A percentile compares a stretch with the other conserved stretches of the same genome.
Evolutionary conservation across 2,888 invertebrate species (phyloP).

Genomic region (Drosophila pegasa): DNA sequence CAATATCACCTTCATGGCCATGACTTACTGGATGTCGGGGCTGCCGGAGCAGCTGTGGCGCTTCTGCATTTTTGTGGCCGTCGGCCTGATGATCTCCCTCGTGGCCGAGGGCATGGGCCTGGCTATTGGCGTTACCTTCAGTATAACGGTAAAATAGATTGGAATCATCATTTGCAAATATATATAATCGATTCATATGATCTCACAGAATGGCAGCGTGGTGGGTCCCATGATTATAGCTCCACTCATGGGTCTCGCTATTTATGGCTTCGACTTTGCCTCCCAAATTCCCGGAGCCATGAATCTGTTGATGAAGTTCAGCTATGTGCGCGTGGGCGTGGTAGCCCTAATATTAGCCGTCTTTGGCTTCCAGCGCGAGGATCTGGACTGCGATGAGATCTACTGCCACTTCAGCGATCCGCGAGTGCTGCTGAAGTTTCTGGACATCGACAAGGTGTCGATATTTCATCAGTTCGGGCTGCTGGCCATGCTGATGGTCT

Average conservation of each 20-base stretch:
- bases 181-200: neutral
- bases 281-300: slow-evolving; percentile 87
- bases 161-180: no score
- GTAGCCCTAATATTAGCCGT: slow-evolving; percentile 88
- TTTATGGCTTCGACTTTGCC: slow-evolving; percentile 90
- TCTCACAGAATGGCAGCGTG: slow-evolving; percentile 88
- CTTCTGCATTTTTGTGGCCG: slow-evolving; percentile 88
- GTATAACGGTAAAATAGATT: slow-evolving; percentile 86
- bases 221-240: slow-evolving; percentile 89
- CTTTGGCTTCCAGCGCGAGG: slow-evolving; percentile 87
- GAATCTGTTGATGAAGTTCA: slow-evolving; percentile 88
- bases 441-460: slow-evolving; percentile 87
- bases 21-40: slow-evolving; percentile 89
- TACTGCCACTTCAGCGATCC: slow-evolving; percentile 90
- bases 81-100: slow-evolving; percentile 89
- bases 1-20: slow-evolving; percentile 87
- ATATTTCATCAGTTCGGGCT: slow-evolving; percentile 87
- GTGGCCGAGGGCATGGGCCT: slow-evolving; percentile 92
- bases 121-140: slow-evolving; percentile 90
- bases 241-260: slow-evolving; percentile 88
- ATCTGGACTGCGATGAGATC: slow-evolving; percentile 87
- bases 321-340: slow-evolving; percentile 88
- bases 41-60: slow-evolving; percentile 88
- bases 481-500: slow-evolving; percentile 86
- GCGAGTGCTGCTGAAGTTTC: slow-evolving; percentile 87